These are phyloP conservation scores for Charaxes varanes DNA, from an alignment of 1,140 invertebrate genomes.

Conservation along the genomic window DNA sequence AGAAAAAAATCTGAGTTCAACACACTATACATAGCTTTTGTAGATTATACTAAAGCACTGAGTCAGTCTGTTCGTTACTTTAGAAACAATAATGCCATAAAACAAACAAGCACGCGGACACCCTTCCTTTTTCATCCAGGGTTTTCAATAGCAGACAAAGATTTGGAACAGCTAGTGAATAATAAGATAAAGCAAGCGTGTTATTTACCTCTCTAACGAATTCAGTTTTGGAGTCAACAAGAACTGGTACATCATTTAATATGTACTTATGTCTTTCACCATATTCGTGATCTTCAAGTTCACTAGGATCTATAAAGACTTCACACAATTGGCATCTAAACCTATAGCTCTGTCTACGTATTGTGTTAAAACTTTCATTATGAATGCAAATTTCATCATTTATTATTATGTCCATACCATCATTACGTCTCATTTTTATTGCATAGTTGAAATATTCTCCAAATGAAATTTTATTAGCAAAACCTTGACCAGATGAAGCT, in stretches of 20 bases:
- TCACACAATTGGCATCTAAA: conserved; percentile 23
- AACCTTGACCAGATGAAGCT: background rate
- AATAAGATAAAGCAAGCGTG: too few relatives aligned
- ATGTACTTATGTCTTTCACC: conserved; percentile 1
- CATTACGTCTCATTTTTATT: too few relatives aligned
- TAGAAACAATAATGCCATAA: too few relatives aligned
- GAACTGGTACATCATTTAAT: conserved; percentile 9
- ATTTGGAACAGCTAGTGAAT: too few relatives aligned
- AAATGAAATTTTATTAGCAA: background rate
- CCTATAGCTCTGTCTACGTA: background rate
- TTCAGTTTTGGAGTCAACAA: conserved; percentile 15
- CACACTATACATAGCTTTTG: too few relatives aligned
- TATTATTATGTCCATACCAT: conserved; percentile 12
- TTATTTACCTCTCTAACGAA: conserved; percentile 38
- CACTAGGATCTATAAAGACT: background rate
- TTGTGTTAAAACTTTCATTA: conserved; percentile 6
- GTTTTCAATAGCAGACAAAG: too few relatives aligned
- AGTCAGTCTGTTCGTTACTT: too few relatives aligned
- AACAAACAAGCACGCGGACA: too few relatives aligned
- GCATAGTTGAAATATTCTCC: too few relatives aligned
- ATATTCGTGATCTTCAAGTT: conserved; percentile 10
- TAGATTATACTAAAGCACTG: too few relatives aligned
- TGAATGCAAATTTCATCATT: conserved; percentile 22
- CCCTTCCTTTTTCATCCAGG: too few relatives aligned
- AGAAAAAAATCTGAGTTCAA: too few relatives aligned